Base-by-base conservation (phyloP, 2,113 vertebrate species). In the Tachycineta bicolor region DNA sequence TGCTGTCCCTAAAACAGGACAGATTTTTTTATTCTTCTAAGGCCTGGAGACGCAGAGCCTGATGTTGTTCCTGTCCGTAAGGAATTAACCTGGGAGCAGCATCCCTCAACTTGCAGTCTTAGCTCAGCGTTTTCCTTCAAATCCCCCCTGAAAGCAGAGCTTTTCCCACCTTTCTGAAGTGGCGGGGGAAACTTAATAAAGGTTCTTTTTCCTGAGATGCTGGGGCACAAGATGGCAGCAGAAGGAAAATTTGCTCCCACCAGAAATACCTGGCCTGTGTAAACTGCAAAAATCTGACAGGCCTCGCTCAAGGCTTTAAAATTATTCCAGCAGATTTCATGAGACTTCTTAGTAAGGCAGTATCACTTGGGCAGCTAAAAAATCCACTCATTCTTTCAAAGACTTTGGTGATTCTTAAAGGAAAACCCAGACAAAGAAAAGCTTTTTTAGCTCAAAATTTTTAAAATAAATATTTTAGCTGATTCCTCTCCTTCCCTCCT, bases 161-260 rank as follows among this genome's bases (percentile, higher is more conserved):
- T 77, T 71, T 44, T 20, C 22, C 37, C 28, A 22, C 50, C 13
- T 63, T 43, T 46, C 55, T 33, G 33, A 44, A 65, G 33, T 22
- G 22, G 2, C 5, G 24, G 12, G 37, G 43, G 25, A 76, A 70
- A 37, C 11, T 20, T 53, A 26, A 7, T 46, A 12, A 46, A 43
- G 5, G 4, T 31, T 31, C 3, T 3, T 31, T 33, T 5, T 5
- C 9, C 43, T 93, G 63, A 84, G 58, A 19, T 65, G 76, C 41
- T 83, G 79, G 41, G 79, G 90, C 87, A 91, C 73, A 89, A 95
- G 93, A 87, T 93, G 93, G 87, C 88, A 96, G 79, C 88, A 92
- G 29, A 83, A 96, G 90, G 92, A 96, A 94, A 94, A 92, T 5
- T 86, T 93, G 55, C 19, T 81, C 37, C 43, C 29, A 25, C 64